phyloP scores from a whole-genome alignment of 2,888 invertebrate species.

The Sinodicranocentrus sp. region DNA sequence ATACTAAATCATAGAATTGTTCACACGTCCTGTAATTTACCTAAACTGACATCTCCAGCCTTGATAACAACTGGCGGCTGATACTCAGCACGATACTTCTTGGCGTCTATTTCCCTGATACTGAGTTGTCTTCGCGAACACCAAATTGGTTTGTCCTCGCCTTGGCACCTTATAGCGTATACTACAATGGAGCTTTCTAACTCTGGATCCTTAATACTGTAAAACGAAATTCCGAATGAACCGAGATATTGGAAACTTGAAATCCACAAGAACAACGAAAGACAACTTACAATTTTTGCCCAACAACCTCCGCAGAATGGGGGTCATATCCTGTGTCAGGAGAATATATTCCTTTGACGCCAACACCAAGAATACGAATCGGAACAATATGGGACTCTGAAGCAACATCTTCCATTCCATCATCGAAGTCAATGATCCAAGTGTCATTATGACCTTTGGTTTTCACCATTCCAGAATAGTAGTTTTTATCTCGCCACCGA shows the following conservation, averaged over 20 bases:
- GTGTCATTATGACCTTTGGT: slow-evolving; percentile 82
- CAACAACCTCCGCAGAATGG: slow-evolving; percentile 65
- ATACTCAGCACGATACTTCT: slow-evolving; percentile 67
- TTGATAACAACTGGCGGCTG: slow-evolving; percentile 49
- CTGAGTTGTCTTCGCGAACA: slow-evolving; percentile 73
- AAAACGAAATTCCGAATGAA: no score
- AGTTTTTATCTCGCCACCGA: slow-evolving; percentile 85
- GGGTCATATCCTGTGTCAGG: slow-evolving; percentile 73
- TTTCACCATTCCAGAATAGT: slow-evolving; percentile 83
- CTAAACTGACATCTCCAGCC: slow-evolving; percentile 74
- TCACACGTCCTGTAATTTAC: no score
- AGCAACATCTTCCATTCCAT: slow-evolving; percentile 78
- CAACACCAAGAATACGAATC: slow-evolving; percentile 71
- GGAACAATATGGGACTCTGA: slow-evolving; percentile 75
- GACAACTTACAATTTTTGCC: slow-evolving; percentile 75
- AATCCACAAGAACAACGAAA: no score
- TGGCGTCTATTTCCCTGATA: slow-evolving; percentile 73
- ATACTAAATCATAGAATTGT: no score
- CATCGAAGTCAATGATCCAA: slow-evolving; percentile 83
- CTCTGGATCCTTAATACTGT: slow-evolving; percentile 50
- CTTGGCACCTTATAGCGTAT: slow-evolving; percentile 61
- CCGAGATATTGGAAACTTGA: no score
- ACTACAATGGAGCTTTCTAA: slow-evolving; percentile 44
- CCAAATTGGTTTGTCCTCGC: slow-evolving; percentile 48
- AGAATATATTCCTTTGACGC: slow-evolving; percentile 70